Conservation (phyloP, 2,113 vertebrate genomes). For the Tragelaphus scriptus region DNA sequence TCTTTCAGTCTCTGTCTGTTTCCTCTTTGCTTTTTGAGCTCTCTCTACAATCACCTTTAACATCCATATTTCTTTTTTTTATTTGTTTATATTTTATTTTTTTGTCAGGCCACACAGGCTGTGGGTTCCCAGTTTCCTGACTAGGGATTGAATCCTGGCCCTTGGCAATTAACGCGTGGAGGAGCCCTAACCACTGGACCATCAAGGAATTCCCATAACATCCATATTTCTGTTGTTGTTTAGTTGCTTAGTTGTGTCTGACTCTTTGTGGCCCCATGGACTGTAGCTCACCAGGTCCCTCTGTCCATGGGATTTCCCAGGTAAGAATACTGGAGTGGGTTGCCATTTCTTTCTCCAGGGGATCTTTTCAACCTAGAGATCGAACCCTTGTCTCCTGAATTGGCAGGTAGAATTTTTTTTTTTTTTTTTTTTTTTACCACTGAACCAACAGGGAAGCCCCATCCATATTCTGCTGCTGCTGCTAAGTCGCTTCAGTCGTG, state of each 20-base stretch:
- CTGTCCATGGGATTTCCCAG: neutral
- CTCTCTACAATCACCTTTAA: neutral
- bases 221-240: neutral
- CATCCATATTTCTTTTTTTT: neutral
- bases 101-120: neutral
- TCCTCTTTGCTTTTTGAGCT: neutral
- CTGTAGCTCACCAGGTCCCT: neutral
- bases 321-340: neutral
- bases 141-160: fast-evolving
- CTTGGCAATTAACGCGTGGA: neutral
- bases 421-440: neutral
- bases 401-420: neutral
- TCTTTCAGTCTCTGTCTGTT: neutral
- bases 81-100: neutral
- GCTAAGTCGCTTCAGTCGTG: too few species aligned
- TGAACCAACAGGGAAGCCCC: neutral
- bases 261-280: neutral
- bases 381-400: neutral
- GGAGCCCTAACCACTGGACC: neutral
- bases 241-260: neutral
- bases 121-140: neutral
- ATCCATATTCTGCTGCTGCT: neutral
- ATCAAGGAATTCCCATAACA: neutral
- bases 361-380: neutral
- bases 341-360: neutral